Conservation (phyloP, 2,113 vertebrate genomes). For the Ctenodactylus gundi region DNA sequence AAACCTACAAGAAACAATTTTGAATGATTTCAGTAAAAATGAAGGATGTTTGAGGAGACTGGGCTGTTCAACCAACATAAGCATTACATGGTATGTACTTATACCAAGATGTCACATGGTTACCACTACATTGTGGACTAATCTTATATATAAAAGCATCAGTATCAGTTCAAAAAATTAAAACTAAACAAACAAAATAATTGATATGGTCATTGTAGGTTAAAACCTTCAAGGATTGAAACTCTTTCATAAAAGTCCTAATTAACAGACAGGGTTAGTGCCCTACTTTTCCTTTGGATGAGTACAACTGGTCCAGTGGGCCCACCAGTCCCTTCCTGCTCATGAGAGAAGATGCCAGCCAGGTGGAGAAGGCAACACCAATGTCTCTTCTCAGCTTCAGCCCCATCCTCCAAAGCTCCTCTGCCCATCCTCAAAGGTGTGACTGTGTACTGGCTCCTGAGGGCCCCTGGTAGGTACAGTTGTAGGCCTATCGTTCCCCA, state of each 20-base stretch:
- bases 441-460: not conserved
- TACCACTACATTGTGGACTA: no score
- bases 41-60: not conserved
- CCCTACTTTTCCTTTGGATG: not conserved
- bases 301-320: fast-evolving
- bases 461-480: not conserved
- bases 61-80: not conserved
- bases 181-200: not conserved
- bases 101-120: not conserved
- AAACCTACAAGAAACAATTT: not conserved
- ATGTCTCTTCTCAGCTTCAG: not conserved
- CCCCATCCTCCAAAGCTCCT: not conserved
- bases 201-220: not conserved
- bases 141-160: no score
- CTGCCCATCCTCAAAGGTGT: no score
- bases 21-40: not conserved
- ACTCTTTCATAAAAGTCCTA: not conserved
- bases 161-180: not conserved
- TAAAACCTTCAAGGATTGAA: not conserved
- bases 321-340: not conserved
- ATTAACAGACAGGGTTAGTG: not conserved
- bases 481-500: not conserved
- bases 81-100: not conserved
- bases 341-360: not conserved
- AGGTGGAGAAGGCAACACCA: not conserved